phyloP scores from a whole-genome alignment of 2,797 vertebrate genomes.

The Buceros bicornis region DNA sequence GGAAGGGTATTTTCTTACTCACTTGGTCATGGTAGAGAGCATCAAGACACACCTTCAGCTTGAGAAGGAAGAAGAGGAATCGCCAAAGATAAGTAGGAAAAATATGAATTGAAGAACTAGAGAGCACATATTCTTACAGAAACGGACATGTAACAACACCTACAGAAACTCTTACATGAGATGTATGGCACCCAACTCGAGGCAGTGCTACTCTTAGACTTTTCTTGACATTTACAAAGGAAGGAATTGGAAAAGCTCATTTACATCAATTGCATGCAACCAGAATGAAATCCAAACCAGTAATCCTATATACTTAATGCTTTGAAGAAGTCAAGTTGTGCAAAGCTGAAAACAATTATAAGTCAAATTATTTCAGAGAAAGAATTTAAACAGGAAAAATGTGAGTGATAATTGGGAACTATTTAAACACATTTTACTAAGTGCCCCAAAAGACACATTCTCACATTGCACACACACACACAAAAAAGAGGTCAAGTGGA shows the following conservation, averaged over 20 bases:
- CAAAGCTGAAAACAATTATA: slow-evolving; percentile 60
- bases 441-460: slow-evolving; percentile 37
- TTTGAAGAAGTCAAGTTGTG: slow-evolving; percentile 34
- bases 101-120: background rate
- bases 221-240: background rate
- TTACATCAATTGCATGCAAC: slow-evolving; percentile 1
- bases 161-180: background rate
- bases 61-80: background rate
- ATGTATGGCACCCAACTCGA: background rate
- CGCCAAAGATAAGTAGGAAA: background rate
- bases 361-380: slow-evolving; percentile 43
- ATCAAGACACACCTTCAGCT: background rate
- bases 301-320: background rate
- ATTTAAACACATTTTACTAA: slow-evolving; percentile 44
- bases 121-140: background rate
- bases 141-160: background rate
- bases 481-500: slow-evolving; percentile 47
- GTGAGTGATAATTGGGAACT: slow-evolving; percentile 53
- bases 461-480: background rate
- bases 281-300: slow-evolving; percentile 15
- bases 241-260: background rate
- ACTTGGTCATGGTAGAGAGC: background rate
- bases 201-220: background rate
- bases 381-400: slow-evolving; percentile 65
- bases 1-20: background rate